A percentile compares a stretch with the other conserved stretches of the same genome.
Evolutionary conservation across 1,140 invertebrate genomes (phyloP).

Genomic region (Tetraneura akinire): DNA sequence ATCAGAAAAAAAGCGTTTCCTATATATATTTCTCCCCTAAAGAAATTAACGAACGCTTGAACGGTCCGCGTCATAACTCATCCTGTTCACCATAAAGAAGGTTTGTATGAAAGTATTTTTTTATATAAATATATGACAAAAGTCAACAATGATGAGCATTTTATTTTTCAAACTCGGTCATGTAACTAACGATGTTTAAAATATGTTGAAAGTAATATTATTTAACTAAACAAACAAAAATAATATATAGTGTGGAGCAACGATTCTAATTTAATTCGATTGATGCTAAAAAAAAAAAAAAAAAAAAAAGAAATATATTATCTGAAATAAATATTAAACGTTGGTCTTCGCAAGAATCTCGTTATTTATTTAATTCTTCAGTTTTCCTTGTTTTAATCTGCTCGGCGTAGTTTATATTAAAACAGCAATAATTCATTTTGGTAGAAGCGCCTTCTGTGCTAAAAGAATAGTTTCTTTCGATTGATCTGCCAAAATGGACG

Average conservation of each 20-base stretch:
- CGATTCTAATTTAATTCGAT: background rate
- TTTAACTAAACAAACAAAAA: slow-evolving; percentile 21
- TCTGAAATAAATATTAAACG: background rate
- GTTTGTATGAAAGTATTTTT: background rate
- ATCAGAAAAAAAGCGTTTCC: slow-evolving; percentile 24
- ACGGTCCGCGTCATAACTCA: slow-evolving; percentile 35
- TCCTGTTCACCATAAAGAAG: background rate
- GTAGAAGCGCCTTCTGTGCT: slow-evolving; percentile 17
- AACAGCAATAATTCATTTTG: slow-evolving; percentile 5
- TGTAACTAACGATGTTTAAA: slow-evolving; percentile 28
- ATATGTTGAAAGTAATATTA: background rate
- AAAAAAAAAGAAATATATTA: too few relatives aligned
- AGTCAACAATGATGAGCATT: slow-evolving; percentile 35
- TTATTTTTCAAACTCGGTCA: background rate
- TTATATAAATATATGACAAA: background rate
- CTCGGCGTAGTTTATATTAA: background rate
- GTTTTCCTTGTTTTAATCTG: background rate
- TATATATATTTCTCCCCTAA: background rate
- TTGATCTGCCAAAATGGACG: background rate
- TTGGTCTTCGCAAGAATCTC: background rate
- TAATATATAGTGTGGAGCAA: slow-evolving; percentile 11
- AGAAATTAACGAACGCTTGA: slow-evolving; percentile 49
- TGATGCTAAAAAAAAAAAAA: too few relatives aligned
- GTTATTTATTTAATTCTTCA: slow-evolving; percentile 13
- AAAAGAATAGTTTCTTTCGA: slow-evolving; percentile 18